phyloP scores from a whole-genome alignment of 2,113 vertebrate species.

The Turdus rufiventris region DNA sequence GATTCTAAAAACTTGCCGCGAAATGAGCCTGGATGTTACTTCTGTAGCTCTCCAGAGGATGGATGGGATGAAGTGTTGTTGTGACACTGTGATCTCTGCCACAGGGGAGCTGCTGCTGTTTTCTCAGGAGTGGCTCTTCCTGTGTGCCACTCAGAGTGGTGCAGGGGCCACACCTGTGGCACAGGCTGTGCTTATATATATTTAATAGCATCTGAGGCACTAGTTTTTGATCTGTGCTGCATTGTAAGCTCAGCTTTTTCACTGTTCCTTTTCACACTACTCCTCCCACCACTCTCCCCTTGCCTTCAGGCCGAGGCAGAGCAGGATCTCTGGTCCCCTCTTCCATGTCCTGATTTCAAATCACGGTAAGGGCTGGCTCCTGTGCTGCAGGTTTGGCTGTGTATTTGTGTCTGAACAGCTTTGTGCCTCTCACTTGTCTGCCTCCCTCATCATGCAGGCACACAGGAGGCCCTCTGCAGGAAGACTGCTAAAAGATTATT shows the following conservation, averaged over 20 bases:
- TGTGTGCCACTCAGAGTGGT: fast-evolving
- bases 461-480: background rate
- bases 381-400: background rate
- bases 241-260: background rate
- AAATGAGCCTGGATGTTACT: background rate
- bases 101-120: background rate
- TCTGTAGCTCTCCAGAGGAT: background rate
- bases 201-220: background rate
- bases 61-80: background rate
- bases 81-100: background rate
- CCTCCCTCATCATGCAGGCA: background rate
- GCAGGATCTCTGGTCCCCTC: background rate
- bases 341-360: background rate
- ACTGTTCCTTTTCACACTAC: background rate
- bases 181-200: background rate
- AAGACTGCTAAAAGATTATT: background rate
- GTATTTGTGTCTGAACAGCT: background rate
- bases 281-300: background rate
- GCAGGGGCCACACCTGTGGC: background rate
- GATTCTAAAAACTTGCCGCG: background rate
- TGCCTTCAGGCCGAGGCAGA: background rate
- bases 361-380: background rate
- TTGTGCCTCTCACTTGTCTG: background rate
- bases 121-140: background rate
- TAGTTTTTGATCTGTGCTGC: background rate